Conservation (phyloP, 2,888 invertebrate genomes). For the Athripsodes cinereus region DNA sequence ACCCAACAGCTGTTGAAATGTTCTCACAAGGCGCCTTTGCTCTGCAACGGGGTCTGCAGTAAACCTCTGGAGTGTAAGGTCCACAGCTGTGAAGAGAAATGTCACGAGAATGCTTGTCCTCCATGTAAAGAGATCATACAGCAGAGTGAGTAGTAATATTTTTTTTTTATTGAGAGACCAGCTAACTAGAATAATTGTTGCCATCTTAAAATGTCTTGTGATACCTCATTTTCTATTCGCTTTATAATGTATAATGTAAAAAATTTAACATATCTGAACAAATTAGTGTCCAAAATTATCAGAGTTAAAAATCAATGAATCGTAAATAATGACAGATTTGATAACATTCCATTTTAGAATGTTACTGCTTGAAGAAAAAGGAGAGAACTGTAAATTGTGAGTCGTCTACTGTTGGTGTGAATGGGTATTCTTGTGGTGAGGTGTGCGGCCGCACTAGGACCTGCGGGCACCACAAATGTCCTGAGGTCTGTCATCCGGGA, state of each 20-base stretch:
- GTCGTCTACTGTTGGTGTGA: slow-evolving; percentile 41
- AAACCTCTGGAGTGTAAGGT: slow-evolving; percentile 69
- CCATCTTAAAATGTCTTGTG: too few species aligned
- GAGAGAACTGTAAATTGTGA: slow-evolving; percentile 58
- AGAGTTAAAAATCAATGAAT: too few species aligned
- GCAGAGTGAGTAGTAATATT: slow-evolving; percentile 48
- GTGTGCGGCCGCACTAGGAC: slow-evolving; percentile 53
- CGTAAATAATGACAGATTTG: neutral
- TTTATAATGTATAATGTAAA: too few species aligned
- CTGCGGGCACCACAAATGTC: slow-evolving; percentile 68
- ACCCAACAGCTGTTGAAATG: slow-evolving; percentile 63
- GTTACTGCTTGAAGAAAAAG: slow-evolving; percentile 60
- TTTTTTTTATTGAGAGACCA: too few species aligned
- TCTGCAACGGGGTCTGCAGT: slow-evolving; percentile 69
- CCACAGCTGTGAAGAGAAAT: slow-evolving; percentile 66
- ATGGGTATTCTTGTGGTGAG: slow-evolving; percentile 55
- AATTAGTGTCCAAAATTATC: too few species aligned
- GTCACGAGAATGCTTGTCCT: slow-evolving; percentile 75
- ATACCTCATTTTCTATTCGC: too few species aligned
- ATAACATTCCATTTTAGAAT: slow-evolving; percentile 45
- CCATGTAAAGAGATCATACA: slow-evolving; percentile 60
- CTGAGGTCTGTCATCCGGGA: slow-evolving; percentile 61
- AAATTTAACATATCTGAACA: too few species aligned
- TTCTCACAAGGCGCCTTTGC: slow-evolving; percentile 61
- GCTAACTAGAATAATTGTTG: too few species aligned